A percentile compares a stretch with the other conserved stretches of the same genome.
These are phyloP conservation scores for Carpatolechia fugitivella DNA, from an alignment of 2,888 invertebrate species.

Conservation along the genomic window DNA sequence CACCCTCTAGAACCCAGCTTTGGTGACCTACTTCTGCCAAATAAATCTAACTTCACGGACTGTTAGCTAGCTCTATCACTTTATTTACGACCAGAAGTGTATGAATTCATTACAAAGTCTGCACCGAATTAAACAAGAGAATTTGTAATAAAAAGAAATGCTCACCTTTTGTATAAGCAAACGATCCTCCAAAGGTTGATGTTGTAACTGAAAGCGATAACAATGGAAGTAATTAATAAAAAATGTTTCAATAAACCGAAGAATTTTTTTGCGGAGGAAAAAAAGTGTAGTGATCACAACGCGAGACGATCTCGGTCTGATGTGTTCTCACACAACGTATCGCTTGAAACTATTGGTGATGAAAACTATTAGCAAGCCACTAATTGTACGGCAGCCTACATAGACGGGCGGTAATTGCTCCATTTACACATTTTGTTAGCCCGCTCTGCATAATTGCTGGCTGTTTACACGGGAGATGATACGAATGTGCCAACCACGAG, in stretches of 20 bases:
- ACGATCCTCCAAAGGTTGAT: slow-evolving; percentile 15
- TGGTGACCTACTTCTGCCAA: slow-evolving; percentile 48
- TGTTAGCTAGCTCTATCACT: slow-evolving; percentile 36
- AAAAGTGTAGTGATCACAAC: slow-evolving; percentile 51
- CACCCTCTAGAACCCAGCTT: slow-evolving; percentile 47
- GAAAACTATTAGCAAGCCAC: slow-evolving; percentile 75
- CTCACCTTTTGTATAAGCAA: slow-evolving; percentile 20
- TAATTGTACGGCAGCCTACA: slow-evolving; percentile 77
- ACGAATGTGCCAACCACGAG: slow-evolving; percentile 59
- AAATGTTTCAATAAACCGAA: slow-evolving; percentile 17
- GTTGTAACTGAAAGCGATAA: slow-evolving; percentile 28
- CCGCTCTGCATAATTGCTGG: slow-evolving; percentile 68
- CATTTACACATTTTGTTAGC: slow-evolving; percentile 79
- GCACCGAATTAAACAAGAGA: slow-evolving; percentile 2
- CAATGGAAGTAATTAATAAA: slow-evolving; percentile 22
- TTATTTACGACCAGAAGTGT: slow-evolving; percentile 30
- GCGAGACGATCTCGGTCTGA: slow-evolving; percentile 65
- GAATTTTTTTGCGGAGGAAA: slow-evolving; percentile 24
- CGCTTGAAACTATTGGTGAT: slow-evolving; percentile 69
- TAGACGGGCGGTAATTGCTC: slow-evolving; percentile 73
- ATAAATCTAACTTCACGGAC: slow-evolving; percentile 48
- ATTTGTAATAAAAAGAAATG: slow-evolving; percentile 12
- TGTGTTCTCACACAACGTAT: slow-evolving; percentile 48
- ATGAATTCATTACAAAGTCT: slow-evolving; percentile 9
- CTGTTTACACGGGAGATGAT: slow-evolving; percentile 64